Conservation (phyloP, 2,888 invertebrate genomes). For the Monopis laevigella region DNA sequence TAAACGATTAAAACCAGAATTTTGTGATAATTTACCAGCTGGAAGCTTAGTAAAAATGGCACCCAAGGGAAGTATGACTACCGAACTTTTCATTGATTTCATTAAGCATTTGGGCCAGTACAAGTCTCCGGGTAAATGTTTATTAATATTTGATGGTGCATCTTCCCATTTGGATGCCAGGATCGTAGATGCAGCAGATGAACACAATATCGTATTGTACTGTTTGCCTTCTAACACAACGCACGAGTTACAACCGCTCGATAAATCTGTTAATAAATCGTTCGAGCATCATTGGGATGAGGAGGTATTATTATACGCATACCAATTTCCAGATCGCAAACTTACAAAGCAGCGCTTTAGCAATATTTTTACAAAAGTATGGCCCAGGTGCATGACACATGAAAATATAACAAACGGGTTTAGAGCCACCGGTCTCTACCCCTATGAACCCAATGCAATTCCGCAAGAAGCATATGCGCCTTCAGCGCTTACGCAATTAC, state of each 20-base stretch:
- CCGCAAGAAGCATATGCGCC: too few relatives aligned
- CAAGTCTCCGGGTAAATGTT: slow-evolving; percentile 19
- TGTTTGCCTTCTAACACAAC: slow-evolving; percentile 18
- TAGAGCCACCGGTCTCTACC: too few relatives aligned
- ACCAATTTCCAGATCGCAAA: slow-evolving; percentile 9
- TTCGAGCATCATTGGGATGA: slow-evolving; percentile 20
- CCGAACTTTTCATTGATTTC: slow-evolving; percentile 19
- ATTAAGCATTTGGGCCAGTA: slow-evolving; percentile 19
- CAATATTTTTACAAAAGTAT: too few relatives aligned
- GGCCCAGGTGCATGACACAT: too few relatives aligned
- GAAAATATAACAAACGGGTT: too few relatives aligned
- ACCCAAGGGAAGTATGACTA: slow-evolving; percentile 21
- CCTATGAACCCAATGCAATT: too few relatives aligned
- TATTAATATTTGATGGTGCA: slow-evolving; percentile 23
- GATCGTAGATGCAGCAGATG: slow-evolving; percentile 12
- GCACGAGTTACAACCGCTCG: slow-evolving; percentile 17
- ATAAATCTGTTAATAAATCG: slow-evolving; percentile 18
- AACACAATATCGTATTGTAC: slow-evolving; percentile 5
- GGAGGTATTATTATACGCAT: slow-evolving; percentile 14
- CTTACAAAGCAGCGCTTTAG: too few relatives aligned
- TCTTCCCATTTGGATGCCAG: neutral
- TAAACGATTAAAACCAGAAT: slow-evolving; percentile 16
- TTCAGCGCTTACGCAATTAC: too few relatives aligned
- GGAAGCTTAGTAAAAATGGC: slow-evolving; percentile 20
- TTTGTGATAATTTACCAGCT: slow-evolving; percentile 17